Percentiles rank a stretch among this genome's conserved stretches.
Conservation (phyloP, 2,113 vertebrate genomes). For the Atrichornis clamosus region DNA sequence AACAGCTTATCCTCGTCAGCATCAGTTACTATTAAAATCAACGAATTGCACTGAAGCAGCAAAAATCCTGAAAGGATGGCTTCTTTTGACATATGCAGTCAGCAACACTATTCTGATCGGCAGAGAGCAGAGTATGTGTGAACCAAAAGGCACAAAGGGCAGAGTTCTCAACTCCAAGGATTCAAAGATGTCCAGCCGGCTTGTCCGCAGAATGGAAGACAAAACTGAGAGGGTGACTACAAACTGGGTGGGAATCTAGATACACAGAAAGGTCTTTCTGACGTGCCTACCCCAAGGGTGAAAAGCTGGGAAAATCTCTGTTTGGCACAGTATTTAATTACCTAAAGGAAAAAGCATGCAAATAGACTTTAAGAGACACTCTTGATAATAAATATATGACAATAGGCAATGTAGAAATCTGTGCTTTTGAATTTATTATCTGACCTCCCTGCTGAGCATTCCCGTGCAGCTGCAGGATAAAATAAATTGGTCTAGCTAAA, state of each 20-base stretch:
- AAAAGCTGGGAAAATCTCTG: constrained; percentile 3
- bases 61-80: neutral
- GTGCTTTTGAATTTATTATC: constrained; percentile 58
- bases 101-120: neutral
- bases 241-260: neutral
- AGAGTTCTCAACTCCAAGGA: neutral
- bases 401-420: constrained; percentile 47
- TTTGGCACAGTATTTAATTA: constrained; percentile 21
- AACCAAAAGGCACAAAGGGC: neutral
- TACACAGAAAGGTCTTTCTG: neutral
- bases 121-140: neutral
- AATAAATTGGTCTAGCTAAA: constrained; percentile 59
- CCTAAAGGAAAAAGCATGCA: constrained; percentile 24
- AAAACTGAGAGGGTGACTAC: neutral
- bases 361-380: constrained; percentile 35
- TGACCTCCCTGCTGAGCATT: constrained; percentile 52
- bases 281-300: neutral
- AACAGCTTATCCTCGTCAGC: neutral
- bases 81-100: neutral
- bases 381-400: constrained; percentile 54
- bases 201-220: neutral
- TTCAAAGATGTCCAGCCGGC: neutral
- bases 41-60: neutral
- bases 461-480: constrained; percentile 43
- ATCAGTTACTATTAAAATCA: neutral